These are phyloP conservation scores for Chymomyza costata DNA, from an alignment of 1,140 invertebrate genomes.

Conservation along the genomic window DNA sequence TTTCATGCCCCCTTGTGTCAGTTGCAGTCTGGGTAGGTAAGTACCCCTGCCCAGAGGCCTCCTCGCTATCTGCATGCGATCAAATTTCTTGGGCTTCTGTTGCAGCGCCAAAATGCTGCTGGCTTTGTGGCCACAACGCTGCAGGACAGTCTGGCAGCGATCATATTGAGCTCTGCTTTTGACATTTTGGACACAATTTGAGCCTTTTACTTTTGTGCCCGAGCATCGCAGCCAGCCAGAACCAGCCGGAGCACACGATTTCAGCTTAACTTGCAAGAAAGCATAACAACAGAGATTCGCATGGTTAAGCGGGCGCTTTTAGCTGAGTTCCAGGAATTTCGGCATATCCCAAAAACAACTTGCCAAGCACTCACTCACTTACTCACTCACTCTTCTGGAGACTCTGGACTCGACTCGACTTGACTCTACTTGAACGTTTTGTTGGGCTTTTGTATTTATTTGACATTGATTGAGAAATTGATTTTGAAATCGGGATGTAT, in stretches of 20 bases:
- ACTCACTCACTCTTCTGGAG: not conserved
- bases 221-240: constrained; percentile 4
- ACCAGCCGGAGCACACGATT: constrained; percentile 48
- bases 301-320: constrained; percentile 32
- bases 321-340: constrained; percentile 48
- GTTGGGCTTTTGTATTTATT: constrained; percentile 31
- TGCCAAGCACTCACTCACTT: constrained; percentile 6
- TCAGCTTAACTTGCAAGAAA: constrained; percentile 10
- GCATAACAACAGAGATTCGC: not conserved
- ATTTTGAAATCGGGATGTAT: constrained; percentile 68
- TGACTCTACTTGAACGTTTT: not conserved
- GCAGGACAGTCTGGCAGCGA: constrained; percentile 22
- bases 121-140: not conserved
- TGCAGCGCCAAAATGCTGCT: constrained; percentile 14
- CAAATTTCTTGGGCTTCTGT: constrained; percentile 72
- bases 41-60: constrained; percentile 18
- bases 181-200: constrained; percentile 73
- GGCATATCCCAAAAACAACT: constrained; percentile 5
- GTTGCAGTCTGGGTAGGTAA: no score
- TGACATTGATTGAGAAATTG: constrained; percentile 74
- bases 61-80: constrained; percentile 66
- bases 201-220: constrained; percentile 56
- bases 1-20: constrained; percentile 66
- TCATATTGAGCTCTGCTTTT: constrained; percentile 71
- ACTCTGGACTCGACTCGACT: constrained; percentile 2